Base-by-base conservation (phyloP, 2,888 invertebrate genomes). In the Sipha maydis region DNA sequence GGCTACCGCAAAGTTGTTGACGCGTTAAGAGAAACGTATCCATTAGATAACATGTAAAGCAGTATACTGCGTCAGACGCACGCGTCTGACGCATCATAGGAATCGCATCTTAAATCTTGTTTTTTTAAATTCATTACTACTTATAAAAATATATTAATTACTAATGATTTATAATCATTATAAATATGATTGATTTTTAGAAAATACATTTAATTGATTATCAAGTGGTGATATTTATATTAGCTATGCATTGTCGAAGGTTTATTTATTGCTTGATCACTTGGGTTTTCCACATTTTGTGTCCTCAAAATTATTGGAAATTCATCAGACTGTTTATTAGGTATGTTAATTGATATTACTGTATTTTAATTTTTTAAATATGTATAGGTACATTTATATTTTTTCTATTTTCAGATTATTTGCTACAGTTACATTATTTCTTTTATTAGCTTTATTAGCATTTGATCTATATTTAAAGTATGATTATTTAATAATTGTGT, bases 171-270 rank as follows among this genome's bases (percentile, higher is more conserved):
- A 73, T 76, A 48, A 41, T 41, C 11, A 17, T 7, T 77, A 77
- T 28, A 17, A 77, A 77, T 48, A 75, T 75, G 89, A 89, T 90
- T 86, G 11, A 71, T 71, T 94, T 95, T 90, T 94, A 99, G 98
- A 98, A 98, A 92, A 96, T 98, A 92, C 96, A 99, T 92, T 93
- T 99, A 90, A 98, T 99, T 91, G 98, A 99, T 92, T 94, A 95
- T 0, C 95, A 98, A 92, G 93, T 99, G 89, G 94, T 98, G 76
- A 94, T 95, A 86, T 97, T 99, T 91, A 96, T 98, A 90, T 93
- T 95, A 89, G 94, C 97, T 17, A 93, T 98, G 90, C 93, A 98
- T 91, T 94, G 95, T 38, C 93, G 98, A 89, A 94, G 98, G 91
- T 93, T 99, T 88, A 92, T 98, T 19, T 96, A 96, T 90, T 94